Evolutionary conservation across 2,113 vertebrate species (phyloP), one percentile per base, ranked within the genome.

Genomic region (Gallinago media): DNA sequence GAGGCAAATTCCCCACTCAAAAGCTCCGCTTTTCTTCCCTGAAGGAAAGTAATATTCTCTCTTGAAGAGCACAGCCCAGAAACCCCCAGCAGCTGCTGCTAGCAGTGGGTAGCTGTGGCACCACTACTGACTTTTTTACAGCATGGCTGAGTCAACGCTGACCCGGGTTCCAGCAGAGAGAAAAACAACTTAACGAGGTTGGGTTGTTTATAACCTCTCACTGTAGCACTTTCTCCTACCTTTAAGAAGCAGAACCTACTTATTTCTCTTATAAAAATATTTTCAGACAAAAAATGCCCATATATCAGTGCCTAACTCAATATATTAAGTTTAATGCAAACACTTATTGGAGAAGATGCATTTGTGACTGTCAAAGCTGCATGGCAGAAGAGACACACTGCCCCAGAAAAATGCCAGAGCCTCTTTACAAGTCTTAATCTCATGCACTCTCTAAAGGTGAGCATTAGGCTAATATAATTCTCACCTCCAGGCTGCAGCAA

Each of bases 21-120:
- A 62, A 85, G 19, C 80, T 91, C 75, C 44, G 62, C 80, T 87
- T 91, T 88, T 85, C 59, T 62, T 34, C 83, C 49, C 84, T 38
- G 90, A 81, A 73, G 90, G 71, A 63, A 88, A 92, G 89, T 21
- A 67, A 38, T 94, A 59, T 93, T 89, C 55, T 59, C 40, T 19
- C 15, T 32, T 40, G 19, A 62, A 11, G 38, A 79, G 46, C 88
- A 21, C 17, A 88, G 36, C 92, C 80, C 49, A 14, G 32, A 54
- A 76, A 19, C 29, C 61, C 75, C 14, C 49, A 67, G 76, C 63
- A 79, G 93, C 93, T 34, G 96, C 86, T 65, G 88, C 72, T 21
- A 34, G 79, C 80, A 74, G 72, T 5, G 56, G 61, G 73, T 34
- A 58, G 32, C 85, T 40, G 58, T 90, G 94, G 63, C 56, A 90